These are phyloP conservation scores for Reticulitermes lucifugus DNA, from an alignment of 2,888 invertebrate species.

Conservation along the genomic window DNA sequence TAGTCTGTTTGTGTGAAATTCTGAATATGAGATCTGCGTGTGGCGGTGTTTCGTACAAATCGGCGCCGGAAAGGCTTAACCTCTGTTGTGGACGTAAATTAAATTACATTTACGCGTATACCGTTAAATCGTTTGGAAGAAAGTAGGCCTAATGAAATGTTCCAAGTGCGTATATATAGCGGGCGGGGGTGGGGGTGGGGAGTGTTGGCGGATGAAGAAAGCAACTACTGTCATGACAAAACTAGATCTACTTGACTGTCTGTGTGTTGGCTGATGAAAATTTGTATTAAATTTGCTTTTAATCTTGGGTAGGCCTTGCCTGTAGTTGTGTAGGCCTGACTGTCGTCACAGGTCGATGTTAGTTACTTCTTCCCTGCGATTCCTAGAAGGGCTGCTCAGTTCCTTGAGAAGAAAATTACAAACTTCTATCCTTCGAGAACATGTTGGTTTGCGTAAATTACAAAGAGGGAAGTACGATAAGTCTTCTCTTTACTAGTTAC, in stretches of 20 bases:
- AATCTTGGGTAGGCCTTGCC: background rate
- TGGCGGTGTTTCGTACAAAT: too few species aligned
- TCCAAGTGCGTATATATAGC: background rate
- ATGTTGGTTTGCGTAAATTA: slow-evolving; percentile 10
- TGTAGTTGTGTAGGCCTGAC: background rate
- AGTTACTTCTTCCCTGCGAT: background rate
- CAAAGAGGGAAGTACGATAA: slow-evolving; percentile 12
- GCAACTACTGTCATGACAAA: background rate
- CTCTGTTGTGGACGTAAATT: too few species aligned
- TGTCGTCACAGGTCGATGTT: background rate
- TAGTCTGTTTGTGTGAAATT: too few species aligned
- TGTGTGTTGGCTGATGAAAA: background rate
- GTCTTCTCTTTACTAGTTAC: slow-evolving; percentile 17
- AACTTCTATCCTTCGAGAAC: background rate
- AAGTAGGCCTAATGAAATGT: background rate
- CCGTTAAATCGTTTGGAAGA: too few species aligned
- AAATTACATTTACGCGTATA: too few species aligned
- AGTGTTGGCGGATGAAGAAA: background rate
- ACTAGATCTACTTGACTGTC: background rate
- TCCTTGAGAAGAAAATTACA: slow-evolving; percentile 22
- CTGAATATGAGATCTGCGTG: too few species aligned
- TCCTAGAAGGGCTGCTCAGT: slow-evolving; percentile 10
- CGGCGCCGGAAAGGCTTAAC: too few species aligned
- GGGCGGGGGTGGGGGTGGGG: background rate
- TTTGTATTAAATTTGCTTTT: slow-evolving; percentile 21